Evolutionary conservation across 2,113 vertebrate genomes (phyloP), one percentile per base, ranked within the genome.

Genomic region (Oxygymnocypris stewartii): DNA sequence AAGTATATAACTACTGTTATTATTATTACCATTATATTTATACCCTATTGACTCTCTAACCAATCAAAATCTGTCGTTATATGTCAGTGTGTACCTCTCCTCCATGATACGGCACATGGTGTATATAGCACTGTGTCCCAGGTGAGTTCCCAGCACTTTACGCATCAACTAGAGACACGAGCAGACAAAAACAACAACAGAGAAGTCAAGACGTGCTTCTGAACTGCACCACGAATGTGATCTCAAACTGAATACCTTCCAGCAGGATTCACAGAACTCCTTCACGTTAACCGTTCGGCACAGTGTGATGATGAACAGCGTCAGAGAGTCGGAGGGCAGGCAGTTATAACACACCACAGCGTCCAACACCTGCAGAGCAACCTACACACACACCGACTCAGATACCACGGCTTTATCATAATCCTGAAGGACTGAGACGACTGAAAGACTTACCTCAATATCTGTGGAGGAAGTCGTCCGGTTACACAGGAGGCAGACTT

Each of bases 51-150:
- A 23, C 18, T 57, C 54, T 20, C 18, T 54, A 6, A 54, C 5
- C 51, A 54, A 54, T 54, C 51, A 54, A 5, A 57, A 8, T 54
- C 16, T 54, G 51, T 18, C 3, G 1, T 5, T 71, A 20, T 10
- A 71, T 37, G 16, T 23, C 20, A 82, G 16, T 13, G 1, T 88
- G 81, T 90, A 95, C 98, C 96, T 96, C 91, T 98, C 96, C 61
- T 99, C 98, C 98, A 99, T 98, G 91, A 99, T 96, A 57, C 96
- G 96, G 90, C 98, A 99, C 98, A 99, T 99, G 91, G 97, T 97
- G 90, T 97, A 98, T 93, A 99, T 97, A 86, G 97, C 98, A 67
- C 97, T 99, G 93, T 99, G 98, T 23, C 98, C 98, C 61, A 99
- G 87, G 84, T 99, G 98, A 89, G 98, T 99, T 35, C 98, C 98